A percentile compares a stretch with the other conserved stretches of the same genome.
Evolutionary conservation across 2,888 invertebrate genomes (phyloP).

Genomic region (Lathronympha strigana): DNA sequence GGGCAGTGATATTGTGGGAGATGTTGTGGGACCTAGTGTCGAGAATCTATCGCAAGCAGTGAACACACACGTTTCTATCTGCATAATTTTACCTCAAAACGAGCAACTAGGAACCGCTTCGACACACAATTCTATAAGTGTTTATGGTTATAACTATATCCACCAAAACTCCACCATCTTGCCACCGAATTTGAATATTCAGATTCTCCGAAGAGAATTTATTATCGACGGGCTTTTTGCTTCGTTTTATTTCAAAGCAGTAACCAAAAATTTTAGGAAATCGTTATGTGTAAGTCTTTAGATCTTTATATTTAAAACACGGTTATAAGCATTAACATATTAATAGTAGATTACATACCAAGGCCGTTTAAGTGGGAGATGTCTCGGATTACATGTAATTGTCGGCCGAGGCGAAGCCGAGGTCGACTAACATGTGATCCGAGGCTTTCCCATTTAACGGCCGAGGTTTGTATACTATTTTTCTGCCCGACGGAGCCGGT

Average conservation of each 20-base stretch:
- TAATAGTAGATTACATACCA: too few relatives aligned
- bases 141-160: slow-evolving; percentile 17
- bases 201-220: slow-evolving; percentile 11
- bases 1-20: too few relatives aligned
- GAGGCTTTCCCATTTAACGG: too few relatives aligned
- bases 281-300: neutral
- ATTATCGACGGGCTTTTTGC: slow-evolving; percentile 9
- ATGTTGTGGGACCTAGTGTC: neutral
- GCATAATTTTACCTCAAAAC: slow-evolving; percentile 10
- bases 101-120: slow-evolving; percentile 8
- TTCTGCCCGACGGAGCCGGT: too few relatives aligned
- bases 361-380: too few relatives aligned
- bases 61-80: slow-evolving; percentile 20
- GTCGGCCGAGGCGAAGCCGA: too few relatives aligned
- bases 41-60: neutral
- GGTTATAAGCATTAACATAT: too few relatives aligned
- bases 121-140: slow-evolving; percentile 7
- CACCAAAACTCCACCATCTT: neutral
- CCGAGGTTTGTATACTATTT: too few relatives aligned
- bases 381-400: too few relatives aligned
- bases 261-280: neutral
- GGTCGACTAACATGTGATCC: too few relatives aligned
- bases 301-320: too few relatives aligned
- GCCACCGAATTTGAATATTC: slow-evolving; percentile 23
- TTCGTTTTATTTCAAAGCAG: slow-evolving; percentile 13